phyloP scores from a whole-genome alignment of 2,888 invertebrate genomes.

The Acanthococcus lagerstroemiae region DNA sequence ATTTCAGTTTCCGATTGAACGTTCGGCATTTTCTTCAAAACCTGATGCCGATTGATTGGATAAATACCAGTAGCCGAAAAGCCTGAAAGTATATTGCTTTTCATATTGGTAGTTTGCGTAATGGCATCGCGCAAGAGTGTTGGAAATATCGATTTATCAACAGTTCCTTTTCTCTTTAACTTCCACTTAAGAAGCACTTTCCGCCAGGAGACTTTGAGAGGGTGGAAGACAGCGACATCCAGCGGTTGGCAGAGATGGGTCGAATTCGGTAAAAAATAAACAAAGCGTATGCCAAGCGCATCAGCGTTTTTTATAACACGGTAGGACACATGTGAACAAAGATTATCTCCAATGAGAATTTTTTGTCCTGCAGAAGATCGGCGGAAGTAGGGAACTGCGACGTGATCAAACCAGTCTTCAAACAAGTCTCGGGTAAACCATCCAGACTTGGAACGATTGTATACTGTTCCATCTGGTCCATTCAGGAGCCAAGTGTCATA shows the following conservation, averaged over 20 bases:
- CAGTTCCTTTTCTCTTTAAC: constrained; percentile 10
- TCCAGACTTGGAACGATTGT: constrained; percentile 38
- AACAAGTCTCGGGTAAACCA: constrained; percentile 41
- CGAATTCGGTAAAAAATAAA: constrained; percentile 40
- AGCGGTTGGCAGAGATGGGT: constrained; percentile 39
- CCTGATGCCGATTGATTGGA: constrained; percentile 27
- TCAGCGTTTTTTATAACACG: constrained; percentile 36
- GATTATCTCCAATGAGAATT: constrained; percentile 41
- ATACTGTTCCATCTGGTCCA: constrained; percentile 34
- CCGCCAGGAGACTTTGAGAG: constrained; percentile 38
- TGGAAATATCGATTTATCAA: constrained; percentile 31
- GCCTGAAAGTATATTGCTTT: constrained; percentile 29
- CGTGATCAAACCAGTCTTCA: constrained; percentile 36
- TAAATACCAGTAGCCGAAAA: constrained; percentile 30
- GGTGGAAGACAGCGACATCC: constrained; percentile 37
- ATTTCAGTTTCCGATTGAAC: not conserved
- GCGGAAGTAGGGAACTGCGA: constrained; percentile 36
- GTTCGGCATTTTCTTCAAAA: constrained; percentile 20
- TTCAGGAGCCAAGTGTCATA: constrained; percentile 33
- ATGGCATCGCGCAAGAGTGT: constrained; percentile 6
- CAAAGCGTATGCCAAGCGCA: constrained; percentile 40
- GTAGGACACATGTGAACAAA: constrained; percentile 28
- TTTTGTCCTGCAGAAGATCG: constrained; percentile 36
- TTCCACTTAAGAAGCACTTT: constrained; percentile 34
- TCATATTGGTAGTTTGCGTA: constrained; percentile 2